Evolutionary conservation across 1,140 invertebrate species (phyloP).

Genomic region (Bemisia tabaci): DNA sequence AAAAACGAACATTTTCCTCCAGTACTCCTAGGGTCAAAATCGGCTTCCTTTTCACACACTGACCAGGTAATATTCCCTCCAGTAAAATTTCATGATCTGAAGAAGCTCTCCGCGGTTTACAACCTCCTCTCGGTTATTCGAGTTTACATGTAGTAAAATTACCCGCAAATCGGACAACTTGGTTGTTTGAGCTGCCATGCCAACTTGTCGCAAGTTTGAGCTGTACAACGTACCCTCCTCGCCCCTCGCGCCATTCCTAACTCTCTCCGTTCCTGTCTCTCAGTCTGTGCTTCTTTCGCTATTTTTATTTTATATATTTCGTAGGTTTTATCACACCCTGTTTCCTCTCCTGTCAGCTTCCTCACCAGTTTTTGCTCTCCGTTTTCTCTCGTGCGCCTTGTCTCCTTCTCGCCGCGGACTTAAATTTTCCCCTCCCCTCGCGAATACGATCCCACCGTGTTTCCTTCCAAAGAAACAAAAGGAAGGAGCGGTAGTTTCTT

Average conservation of each 20-base stretch:
- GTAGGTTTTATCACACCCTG: not conserved
- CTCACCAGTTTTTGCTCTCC: not conserved
- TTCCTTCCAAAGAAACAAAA: not conserved
- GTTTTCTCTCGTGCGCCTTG: not conserved
- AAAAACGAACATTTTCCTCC: no score
- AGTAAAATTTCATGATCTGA: no score
- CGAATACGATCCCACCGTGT: not conserved
- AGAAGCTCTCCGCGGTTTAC: no score
- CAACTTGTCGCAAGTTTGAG: not conserved
- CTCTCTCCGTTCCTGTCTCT: not conserved
- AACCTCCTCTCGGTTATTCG: no score
- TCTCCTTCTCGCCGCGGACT: constrained; percentile 1
- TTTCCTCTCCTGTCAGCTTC: not conserved
- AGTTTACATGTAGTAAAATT: no score
- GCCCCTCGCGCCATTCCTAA: not conserved
- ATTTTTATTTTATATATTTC: not conserved
- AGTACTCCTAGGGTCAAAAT: no score
- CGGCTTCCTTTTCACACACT: no score
- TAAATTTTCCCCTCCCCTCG: not conserved
- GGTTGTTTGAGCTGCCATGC: not conserved
- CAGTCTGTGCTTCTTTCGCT: not conserved
- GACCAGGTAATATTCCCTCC: no score
- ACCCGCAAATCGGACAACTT: no score
- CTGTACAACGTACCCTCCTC: not conserved
- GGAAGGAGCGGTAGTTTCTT: no score